These are phyloP conservation scores for Scaptomyza flava DNA, from an alignment of 2,888 invertebrate genomes.

Conservation along the genomic window DNA sequence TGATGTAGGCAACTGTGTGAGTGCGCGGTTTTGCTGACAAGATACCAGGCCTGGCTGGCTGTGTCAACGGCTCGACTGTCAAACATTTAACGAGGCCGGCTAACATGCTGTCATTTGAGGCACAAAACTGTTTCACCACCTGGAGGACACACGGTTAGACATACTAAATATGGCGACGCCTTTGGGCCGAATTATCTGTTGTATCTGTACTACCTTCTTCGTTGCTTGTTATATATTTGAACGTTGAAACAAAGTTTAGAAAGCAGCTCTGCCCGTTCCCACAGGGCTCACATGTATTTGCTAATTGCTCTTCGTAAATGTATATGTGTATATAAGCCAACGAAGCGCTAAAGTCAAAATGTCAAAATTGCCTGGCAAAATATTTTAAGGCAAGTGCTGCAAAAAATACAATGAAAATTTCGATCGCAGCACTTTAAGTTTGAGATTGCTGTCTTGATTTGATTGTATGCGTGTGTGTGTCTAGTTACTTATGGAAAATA, in stretches of 20 bases:
- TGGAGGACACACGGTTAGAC: conserved; percentile 52
- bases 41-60: conserved; percentile 32
- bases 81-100: conserved; percentile 50
- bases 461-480: conserved; percentile 46
- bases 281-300: conserved; percentile 42
- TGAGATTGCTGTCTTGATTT: conserved; percentile 49
- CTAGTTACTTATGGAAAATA: conserved; percentile 76
- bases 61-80: conserved; percentile 60
- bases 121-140: conserved; percentile 54
- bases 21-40: conserved; percentile 55
- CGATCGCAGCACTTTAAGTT: conserved; percentile 25
- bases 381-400: conserved; percentile 43
- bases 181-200: conserved; percentile 33
- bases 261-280: conserved; percentile 30
- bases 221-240: conserved; percentile 30
- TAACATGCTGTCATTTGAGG: conserved; percentile 40
- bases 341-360: conserved; percentile 30
- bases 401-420: conserved; percentile 9
- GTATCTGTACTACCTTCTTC: conserved; percentile 17
- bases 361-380: conserved; percentile 43
- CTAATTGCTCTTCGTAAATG: conserved; percentile 45
- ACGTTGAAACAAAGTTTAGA: conserved; percentile 54
- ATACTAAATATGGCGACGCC: conserved; percentile 54
- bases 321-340: conserved; percentile 33
- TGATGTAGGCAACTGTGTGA: conserved; percentile 6